Conservation (phyloP, 1,140 invertebrate species). For the Halictus rubicundus region DNA sequence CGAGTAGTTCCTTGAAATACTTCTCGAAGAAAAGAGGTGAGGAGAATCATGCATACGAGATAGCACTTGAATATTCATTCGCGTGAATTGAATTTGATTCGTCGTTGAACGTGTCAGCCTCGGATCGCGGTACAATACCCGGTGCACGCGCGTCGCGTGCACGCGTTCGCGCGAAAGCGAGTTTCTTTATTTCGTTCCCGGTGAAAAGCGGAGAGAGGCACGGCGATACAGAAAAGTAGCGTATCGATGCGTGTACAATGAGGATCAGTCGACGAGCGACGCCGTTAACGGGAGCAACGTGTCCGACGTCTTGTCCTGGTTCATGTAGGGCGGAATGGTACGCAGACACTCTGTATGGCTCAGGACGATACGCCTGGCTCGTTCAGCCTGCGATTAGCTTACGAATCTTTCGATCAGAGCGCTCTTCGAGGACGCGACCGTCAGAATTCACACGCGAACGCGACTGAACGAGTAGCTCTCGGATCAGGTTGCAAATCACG, state of each 20-base stretch:
- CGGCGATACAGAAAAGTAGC: no score
- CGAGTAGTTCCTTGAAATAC: no score
- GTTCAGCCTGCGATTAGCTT: conserved; percentile 42
- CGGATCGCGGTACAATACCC: no score
- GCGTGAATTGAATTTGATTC: background rate
- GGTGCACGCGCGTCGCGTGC: no score
- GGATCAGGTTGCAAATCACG: no score
- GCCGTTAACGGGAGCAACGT: conserved; percentile 35
- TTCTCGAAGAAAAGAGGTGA: no score
- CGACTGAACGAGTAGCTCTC: no score
- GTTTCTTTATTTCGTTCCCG: background rate
- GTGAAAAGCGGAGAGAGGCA: no score
- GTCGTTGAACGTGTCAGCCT: background rate
- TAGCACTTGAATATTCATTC: background rate
- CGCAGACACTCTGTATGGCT: conserved; percentile 67
- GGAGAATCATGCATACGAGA: no score
- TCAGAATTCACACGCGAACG: no score
- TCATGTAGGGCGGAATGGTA: conserved; percentile 69
- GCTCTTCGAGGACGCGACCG: no score
- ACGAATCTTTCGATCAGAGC: background rate
- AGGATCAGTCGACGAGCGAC: conserved; percentile 6
- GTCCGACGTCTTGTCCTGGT: conserved; percentile 69
- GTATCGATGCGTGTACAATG: background rate
- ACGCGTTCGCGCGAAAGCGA: no score
- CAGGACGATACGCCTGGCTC: conserved; percentile 66